Evolutionary conservation across 2,797 vertebrate species (phyloP), one percentile per base, ranked within the genome.

Genomic region (Huso huso): DNA sequence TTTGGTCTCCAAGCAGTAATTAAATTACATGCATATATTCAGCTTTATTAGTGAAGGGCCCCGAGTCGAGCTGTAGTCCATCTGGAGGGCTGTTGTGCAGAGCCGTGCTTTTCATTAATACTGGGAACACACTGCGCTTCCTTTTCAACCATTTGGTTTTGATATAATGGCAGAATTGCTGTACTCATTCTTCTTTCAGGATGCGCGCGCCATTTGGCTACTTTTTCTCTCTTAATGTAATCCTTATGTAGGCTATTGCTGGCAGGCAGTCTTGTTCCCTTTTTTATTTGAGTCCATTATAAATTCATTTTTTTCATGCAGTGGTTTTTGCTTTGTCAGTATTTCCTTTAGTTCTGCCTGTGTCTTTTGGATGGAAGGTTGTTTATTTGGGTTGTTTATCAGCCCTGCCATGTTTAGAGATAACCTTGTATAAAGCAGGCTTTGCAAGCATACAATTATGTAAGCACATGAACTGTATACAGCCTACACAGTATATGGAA

Each of bases 21-120:
- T 37, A 2, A 37, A 37, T 37, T 37, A 37, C 23, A 37, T 37
- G 23, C 23, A 37, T 18, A 18, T 18, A 18, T 18, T 18, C 15
- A 18, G 15, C 15, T 18, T 18, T 4, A 37, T 37, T 37, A 37
- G 2, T 37, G 4, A 37, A 37, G 23, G 23, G 23, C 23, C 4
- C 23, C 4, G 23, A 37, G 23, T 37, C 23, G 23, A 37, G 23
- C 23, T 37, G 23, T 37, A 37, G 23, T 37, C 23, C 23, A 37
- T 37, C 52, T 66, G 52, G 65, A 12, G 1, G 8, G 51, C 51
- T 53, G 51, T 53, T 3, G 13, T 66, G 65, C 55, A 66, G 37
- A 60, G 37, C 57, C 65, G 49, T 60, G 65, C 65, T 49, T 66
- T 59, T 59, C 10, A 53, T 60, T 49, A 57, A 51, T n/a, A 13